Base-by-base conservation (phyloP, 1,140 invertebrate genomes). In the Zaprionus ghesquierei region DNA sequence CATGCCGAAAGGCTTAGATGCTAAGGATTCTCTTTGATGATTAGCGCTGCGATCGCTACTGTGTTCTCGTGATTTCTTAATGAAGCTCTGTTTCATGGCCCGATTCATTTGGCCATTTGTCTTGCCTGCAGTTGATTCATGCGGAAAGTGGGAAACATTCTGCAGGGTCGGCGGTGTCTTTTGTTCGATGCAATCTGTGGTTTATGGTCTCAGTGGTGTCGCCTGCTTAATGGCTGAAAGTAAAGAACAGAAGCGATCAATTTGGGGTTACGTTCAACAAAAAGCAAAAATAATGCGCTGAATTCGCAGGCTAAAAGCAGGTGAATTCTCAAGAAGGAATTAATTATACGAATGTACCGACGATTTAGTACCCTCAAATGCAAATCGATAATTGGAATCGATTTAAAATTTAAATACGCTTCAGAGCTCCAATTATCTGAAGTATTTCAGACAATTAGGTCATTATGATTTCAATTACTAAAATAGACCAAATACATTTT, bases 221-320 rank as follows among this genome's bases (percentile, higher is more conserved):
- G 56, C 18, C 41, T 46, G 38, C 23, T 89, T 82, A 89, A 89
- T 87, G 75, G 61, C 82, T 86, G 84, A 59, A 86, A 86, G 82
- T 82, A 79, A 87, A 65, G 29, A 63, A 69, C 62, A 87, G 77
- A 73, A 73, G 69, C 62, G 18, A 61, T 44, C 46, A 73, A 87
- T 86, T 87, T 66, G 53, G 9, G 3, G 80, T 58, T 76, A 38
- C 50, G 41, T 63, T 69, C 25, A 33, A 31, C 4, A 23, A 58
- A 65, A 33, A 33, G 33, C 22, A 58, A 58, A 20, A 56, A n/a
- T 54, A 68, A 38, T 54, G 35, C 15, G 31, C 29, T n/a, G 5
- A 10, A 10, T 29, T 33, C 6, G 25, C 27, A 46, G 25, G 10
- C 8, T 15, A 27, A 61, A 54, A 31, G 33, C 54, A 46, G 38